These are phyloP conservation scores for Cyrtonyx montezumae DNA, from an alignment of 2,113 vertebrate species.

Conservation along the genomic window DNA sequence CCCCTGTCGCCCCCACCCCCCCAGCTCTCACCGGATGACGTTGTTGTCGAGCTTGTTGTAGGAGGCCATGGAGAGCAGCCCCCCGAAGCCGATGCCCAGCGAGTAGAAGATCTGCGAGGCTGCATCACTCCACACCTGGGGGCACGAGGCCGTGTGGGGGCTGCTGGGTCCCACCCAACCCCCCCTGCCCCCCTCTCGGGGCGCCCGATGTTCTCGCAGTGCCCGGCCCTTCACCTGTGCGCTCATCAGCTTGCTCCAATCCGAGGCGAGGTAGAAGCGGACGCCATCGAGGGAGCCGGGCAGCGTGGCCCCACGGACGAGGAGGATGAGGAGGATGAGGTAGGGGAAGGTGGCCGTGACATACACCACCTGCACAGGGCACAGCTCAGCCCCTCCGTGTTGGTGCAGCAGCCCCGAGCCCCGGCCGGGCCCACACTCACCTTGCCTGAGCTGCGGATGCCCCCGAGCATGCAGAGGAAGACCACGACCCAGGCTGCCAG, in stretches of 20 bases:
- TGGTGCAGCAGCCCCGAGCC: rapidly evolving
- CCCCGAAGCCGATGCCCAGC: slow-evolving; percentile 90
- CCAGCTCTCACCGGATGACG: slow-evolving; percentile 1
- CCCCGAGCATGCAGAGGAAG: slow-evolving; percentile 90
- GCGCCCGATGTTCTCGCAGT: rapidly evolving
- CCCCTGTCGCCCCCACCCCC: rapidly evolving
- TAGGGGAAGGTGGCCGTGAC: slow-evolving; percentile 92
- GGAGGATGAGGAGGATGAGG: slow-evolving; percentile 87
- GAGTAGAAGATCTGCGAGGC: slow-evolving; percentile 96
- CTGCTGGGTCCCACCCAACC: not conserved
- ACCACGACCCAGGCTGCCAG: slow-evolving; percentile 88
- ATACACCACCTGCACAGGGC: slow-evolving; percentile 83
- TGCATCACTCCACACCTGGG: slow-evolving; percentile 93
- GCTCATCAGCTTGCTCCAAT: slow-evolving; percentile 91
- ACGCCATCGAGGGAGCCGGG: slow-evolving; percentile 87
- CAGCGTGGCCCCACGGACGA: slow-evolving; percentile 89
- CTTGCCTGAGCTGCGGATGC: slow-evolving; percentile 93
- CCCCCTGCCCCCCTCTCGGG: rapidly evolving
- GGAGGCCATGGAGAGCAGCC: slow-evolving; percentile 93
- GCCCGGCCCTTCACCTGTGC: slow-evolving; percentile 81
- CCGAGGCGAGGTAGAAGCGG: slow-evolving; percentile 90
- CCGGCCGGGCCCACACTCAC: slow-evolving; percentile 61
- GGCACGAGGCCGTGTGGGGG: not conserved
- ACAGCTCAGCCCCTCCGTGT: rapidly evolving
- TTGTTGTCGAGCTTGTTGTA: slow-evolving; percentile 95